These are phyloP conservation scores for Heliocidaris erythrogramma DNA, from an alignment of 35 echinoderm and acorn worm genomes.

Conservation along the genomic window DNA sequence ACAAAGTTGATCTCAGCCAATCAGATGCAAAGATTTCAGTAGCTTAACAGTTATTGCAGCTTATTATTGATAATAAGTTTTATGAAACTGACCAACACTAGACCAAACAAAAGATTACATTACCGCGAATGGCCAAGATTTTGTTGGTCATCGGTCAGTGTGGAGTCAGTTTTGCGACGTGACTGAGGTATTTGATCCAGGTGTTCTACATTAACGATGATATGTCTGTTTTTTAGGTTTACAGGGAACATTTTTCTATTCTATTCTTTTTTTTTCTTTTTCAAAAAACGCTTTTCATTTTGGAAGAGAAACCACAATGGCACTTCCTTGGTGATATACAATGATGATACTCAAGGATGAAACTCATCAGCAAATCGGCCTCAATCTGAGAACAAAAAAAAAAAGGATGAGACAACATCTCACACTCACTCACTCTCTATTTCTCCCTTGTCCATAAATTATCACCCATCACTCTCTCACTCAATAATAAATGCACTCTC, in stretches of 20 bases:
- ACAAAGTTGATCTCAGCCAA: no score
- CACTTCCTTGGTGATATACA: background rate
- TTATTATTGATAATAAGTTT: no score
- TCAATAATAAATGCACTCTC: background rate
- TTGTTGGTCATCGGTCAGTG: no score
- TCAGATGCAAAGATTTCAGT: no score
- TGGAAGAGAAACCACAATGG: background rate
- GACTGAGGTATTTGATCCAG: no score
- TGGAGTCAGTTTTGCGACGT: no score
- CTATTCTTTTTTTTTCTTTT: background rate
- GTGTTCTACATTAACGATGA: no score
- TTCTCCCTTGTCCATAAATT: background rate
- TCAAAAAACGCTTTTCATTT: background rate
- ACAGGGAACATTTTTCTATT: background rate
- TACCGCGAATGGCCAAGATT: no score
- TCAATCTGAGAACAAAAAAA: background rate
- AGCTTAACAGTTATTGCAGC: no score
- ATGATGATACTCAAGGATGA: background rate
- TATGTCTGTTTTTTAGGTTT: background rate
- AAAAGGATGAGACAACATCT: background rate
- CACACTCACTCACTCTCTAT: background rate
- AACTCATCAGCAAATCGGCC: background rate
- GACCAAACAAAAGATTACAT: no score
- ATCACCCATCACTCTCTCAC: background rate
- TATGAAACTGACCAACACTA: no score